phyloP scores from a whole-genome alignment of 2,888 invertebrate genomes.

The Yponomeuta cagnagella region DNA sequence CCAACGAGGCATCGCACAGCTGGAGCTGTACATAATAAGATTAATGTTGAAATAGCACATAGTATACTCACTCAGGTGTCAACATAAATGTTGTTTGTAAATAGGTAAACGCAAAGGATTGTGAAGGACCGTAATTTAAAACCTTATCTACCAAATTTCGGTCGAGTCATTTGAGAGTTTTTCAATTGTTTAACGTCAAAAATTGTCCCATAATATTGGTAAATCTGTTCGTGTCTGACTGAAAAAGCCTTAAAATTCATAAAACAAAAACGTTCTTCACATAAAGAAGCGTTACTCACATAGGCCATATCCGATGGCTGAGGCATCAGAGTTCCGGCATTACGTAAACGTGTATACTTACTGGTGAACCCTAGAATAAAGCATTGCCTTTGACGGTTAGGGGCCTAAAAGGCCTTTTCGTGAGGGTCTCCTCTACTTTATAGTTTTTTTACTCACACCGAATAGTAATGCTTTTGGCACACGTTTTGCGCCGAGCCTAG shows the following conservation, averaged over 20 bases:
- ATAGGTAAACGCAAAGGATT: too few relatives aligned
- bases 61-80: too few relatives aligned
- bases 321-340: neutral
- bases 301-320: slow-evolving; percentile 1
- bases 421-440: neutral
- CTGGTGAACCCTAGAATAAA: neutral
- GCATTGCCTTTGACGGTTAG: neutral
- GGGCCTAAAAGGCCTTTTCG: neutral
- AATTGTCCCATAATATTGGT: too few relatives aligned
- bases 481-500: neutral
- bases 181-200: too few relatives aligned
- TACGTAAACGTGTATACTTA: neutral
- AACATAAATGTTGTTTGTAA: too few relatives aligned
- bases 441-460: neutral
- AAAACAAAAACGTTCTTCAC: neutral
- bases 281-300: neutral
- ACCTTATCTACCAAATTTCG: too few relatives aligned
- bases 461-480: slow-evolving; percentile 3
- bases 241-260: neutral
- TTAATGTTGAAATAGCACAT: too few relatives aligned
- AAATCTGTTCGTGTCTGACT: neutral
- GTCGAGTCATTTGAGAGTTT: too few relatives aligned
- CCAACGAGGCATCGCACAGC: too few relatives aligned
- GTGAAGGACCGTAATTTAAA: too few relatives aligned
- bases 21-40: too few relatives aligned